Percentiles rank a stretch among this genome's conserved stretches.
phyloP scores from a whole-genome alignment of 2,113 vertebrate genomes.

The Indicator maculatus region DNA sequence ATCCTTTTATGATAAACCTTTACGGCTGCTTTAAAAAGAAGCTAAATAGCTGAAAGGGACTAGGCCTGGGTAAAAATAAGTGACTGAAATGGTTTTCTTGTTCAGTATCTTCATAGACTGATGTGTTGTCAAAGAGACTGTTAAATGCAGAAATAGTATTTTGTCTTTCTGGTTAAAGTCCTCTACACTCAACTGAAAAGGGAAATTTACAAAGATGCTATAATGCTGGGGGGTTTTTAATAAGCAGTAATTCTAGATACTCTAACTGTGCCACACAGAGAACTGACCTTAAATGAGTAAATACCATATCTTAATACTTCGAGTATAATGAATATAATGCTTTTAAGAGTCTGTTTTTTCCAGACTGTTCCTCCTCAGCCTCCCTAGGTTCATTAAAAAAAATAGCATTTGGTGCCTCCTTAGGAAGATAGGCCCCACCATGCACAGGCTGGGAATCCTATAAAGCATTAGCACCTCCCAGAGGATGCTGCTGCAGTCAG shows the following conservation, averaged over 20 bases:
- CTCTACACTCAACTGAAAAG: not conserved
- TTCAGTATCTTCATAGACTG: not conserved
- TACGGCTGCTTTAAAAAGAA: not conserved
- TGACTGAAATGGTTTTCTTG: not conserved
- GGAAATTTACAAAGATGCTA: not conserved
- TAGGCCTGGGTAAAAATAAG: not conserved
- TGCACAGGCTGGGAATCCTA: not conserved
- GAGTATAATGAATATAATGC: not conserved
- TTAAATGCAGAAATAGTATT: not conserved
- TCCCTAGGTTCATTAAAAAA: not conserved
- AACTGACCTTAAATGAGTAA: not conserved
- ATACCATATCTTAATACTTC: not conserved
- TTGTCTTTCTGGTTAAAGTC: not conserved
- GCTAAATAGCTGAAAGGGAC: not conserved
- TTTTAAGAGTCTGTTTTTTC: not conserved
- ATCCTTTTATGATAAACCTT: not conserved
- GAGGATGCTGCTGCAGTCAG: not conserved
- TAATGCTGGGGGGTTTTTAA: not conserved
- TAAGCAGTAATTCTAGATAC: not conserved
- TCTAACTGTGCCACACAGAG: not conserved
- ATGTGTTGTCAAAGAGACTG: not conserved
- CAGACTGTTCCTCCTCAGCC: not conserved
- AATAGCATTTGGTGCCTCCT: not conserved
- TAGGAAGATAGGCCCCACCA: not conserved
- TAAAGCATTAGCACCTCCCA: conserved; percentile 41